Base-by-base conservation (phyloP, 2,113 vertebrate species). In the Jacana jacana region DNA sequence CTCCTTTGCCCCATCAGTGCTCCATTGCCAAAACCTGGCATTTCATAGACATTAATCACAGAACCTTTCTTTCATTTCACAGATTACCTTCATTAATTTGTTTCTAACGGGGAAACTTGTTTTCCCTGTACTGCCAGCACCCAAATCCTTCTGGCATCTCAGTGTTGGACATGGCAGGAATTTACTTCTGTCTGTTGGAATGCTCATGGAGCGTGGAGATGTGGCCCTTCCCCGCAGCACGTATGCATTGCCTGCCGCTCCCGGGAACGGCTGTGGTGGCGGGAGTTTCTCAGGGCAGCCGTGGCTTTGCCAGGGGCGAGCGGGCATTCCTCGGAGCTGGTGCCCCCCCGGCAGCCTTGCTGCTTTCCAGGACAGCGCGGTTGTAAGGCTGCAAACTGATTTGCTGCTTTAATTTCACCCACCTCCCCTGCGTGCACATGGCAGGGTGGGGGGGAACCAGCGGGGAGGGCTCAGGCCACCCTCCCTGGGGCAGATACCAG, bases 141-240 rank as follows among this genome's bases (percentile, higher is more conserved):
- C 35, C 61, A 66, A 71, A 37, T 20, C 51, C 13, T 48, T 10
- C n/a, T 5, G 7, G 7, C 12, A 24, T 44, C 49, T 65, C 60
- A 6, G 13, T 7, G 3, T 17, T 24, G 40, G 35, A 51, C 35
- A 13, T 0, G 1, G 30, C 58, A 57, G 52, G 51, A 49, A 9
- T 48, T 22, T 37, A 20, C 11, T 28, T 8, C 33, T 19, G 19
- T 58, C 28, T n/a, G 22, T 16, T 70, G 1, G 2, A n/a, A 31
- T 2, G 1, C 27, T 30, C 11, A 1, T 2, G 23, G n/a, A 58
- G 16, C 49, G 10, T 0, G 6, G 39, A 13, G n/a, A 16, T 19
- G 49, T 5, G 13, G 39, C 44, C 44, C 44, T 44, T 12, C 6
- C 44, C 44, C 44, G n/a, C 12, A 12, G 44, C 51, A 60, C 3